Base-by-base conservation (phyloP, 2,888 invertebrate species). In the Tetragnatha montana region DNA sequence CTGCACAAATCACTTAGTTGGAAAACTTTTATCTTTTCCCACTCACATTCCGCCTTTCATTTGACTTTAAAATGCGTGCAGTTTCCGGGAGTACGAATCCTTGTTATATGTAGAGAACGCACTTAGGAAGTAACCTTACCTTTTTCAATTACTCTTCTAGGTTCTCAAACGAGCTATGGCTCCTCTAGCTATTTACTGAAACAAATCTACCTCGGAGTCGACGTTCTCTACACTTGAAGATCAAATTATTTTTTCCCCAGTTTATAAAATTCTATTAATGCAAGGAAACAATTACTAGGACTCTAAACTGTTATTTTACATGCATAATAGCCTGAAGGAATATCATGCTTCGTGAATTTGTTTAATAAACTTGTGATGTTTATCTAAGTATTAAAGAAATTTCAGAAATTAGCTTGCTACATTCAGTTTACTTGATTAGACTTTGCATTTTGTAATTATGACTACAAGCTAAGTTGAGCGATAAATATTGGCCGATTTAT, bases 31-130 rank as follows among this genome's bases (percentile, higher is more conserved):
- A 14, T 21, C 60, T 60, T 47, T 80, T 80, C 19, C 69, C 80
- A 7, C 70, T 47, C 49, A 19, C 21, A 51, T 60, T 12, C 14
- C 47, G 12, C 14, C 50, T 81, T 81, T 73, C 81, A 81, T 81
- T 81, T 81, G 81, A 81, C 81, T 81, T 81, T 81, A 73, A 81
- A 81, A 81, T 81, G 81, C 73, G 22, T 68, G 50, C 73, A 73
- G 21, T 81, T 81, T 73, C 73, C 17, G 22, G 22, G 47, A 71
- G 49, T 80, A 78, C 60, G 78, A 78, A 60, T 78, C 60, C 60
- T 60, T 19, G 12, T 76, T 68, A 21, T 78, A 60, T 60, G 60
- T 51, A 8, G 4, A 71, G 14, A 71, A 49, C 75, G 47, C 50
- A 76, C 50, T 60, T 60, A 60, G 60, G 22, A 78, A 14, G 60